A percentile compares a stretch with the other conserved stretches of the same genome.
Conservation (phyloP, 64 coral and sea anemone genomes). For the Dendrophyllia cribrosa region DNA sequence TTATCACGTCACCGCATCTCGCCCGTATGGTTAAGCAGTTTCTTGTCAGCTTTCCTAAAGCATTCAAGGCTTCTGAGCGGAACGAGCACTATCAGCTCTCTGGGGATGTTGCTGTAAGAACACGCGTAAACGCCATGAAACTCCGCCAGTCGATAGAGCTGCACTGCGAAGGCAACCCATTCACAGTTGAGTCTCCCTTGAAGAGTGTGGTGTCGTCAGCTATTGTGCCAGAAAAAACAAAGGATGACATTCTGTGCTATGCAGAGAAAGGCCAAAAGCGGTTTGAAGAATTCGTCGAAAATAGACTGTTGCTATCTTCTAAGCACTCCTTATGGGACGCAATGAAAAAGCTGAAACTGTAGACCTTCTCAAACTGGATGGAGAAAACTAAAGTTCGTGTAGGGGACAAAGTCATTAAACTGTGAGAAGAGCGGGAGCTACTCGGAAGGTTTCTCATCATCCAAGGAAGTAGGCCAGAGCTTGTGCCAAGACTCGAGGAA, state of each 20-base stretch:
- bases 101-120: background rate
- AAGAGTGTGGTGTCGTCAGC: slow-evolving; percentile 54
- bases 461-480: slow-evolving; percentile 45
- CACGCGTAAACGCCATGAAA: slow-evolving; percentile 17
- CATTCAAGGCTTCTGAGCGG: background rate
- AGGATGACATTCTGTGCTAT: slow-evolving; percentile 47
- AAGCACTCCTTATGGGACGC: slow-evolving; percentile 51
- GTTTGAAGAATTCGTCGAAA: slow-evolving; percentile 40
- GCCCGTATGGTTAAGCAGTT: slow-evolving; percentile 20
- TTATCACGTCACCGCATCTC: slow-evolving; percentile 61
- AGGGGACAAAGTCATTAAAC: background rate
- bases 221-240: slow-evolving; percentile 53
- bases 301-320: slow-evolving; percentile 41
- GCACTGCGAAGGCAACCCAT: slow-evolving; percentile 17
- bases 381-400: slow-evolving; percentile 36
- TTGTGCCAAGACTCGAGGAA: slow-evolving; percentile 38
- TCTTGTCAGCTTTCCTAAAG: background rate
- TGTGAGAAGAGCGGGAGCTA: slow-evolving; percentile 29
- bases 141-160: slow-evolving; percentile 20
- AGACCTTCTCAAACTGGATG: slow-evolving; percentile 56
- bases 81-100: slow-evolving; percentile 25
- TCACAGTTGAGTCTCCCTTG: background rate
- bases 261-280: slow-evolving; percentile 54
- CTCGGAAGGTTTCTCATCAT: slow-evolving; percentile 61
- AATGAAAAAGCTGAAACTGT: slow-evolving; percentile 55